Conservation (phyloP, 2,888 invertebrate genomes). For the Acronicta leporina region DNA sequence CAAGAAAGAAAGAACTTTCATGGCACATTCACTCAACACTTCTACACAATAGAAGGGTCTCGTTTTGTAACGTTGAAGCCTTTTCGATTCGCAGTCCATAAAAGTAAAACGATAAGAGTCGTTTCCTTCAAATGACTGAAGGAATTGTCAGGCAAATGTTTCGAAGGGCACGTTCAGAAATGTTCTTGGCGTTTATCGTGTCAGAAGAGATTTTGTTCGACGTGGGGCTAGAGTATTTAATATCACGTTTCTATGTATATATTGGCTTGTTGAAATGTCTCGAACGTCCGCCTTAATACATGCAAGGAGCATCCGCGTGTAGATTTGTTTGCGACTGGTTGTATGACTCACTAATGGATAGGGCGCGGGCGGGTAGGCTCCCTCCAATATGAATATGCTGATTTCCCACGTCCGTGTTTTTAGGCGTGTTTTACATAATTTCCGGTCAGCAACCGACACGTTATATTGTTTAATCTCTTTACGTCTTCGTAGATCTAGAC, state of each 20-base stretch:
- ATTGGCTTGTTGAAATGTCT: conserved; percentile 72
- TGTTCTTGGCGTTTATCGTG: conserved; percentile 72
- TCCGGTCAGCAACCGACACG: conserved; percentile 80
- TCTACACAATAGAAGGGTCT: conserved; percentile 83
- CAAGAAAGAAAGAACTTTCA: conserved; percentile 69
- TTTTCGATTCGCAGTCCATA: conserved; percentile 84
- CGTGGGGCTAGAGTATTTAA: conserved; percentile 74
- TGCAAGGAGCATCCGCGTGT: conserved; percentile 72
- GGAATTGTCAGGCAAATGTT: conserved; percentile 77
- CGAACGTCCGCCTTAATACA: conserved; percentile 62
- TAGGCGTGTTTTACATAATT: conserved; percentile 85
- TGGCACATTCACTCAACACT: conserved; percentile 79
- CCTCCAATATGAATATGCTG: conserved; percentile 85
- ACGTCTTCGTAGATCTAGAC: conserved; percentile 44
- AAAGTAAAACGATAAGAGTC: conserved; percentile 86
- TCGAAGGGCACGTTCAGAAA: conserved; percentile 64
- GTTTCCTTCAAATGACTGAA: conserved; percentile 82
- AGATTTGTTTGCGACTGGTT: conserved; percentile 78
- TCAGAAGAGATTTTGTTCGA: conserved; percentile 73
- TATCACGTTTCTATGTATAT: conserved; percentile 75
- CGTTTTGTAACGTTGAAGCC: conserved; percentile 81
- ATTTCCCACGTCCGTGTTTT: conserved; percentile 82
- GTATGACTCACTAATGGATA: conserved; percentile 83
- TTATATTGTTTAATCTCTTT: conserved; percentile 77
- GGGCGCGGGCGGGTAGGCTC: conserved; percentile 73